Conservation (phyloP, 2,113 vertebrate species). For the Xiphophorus couchianus region DNA sequence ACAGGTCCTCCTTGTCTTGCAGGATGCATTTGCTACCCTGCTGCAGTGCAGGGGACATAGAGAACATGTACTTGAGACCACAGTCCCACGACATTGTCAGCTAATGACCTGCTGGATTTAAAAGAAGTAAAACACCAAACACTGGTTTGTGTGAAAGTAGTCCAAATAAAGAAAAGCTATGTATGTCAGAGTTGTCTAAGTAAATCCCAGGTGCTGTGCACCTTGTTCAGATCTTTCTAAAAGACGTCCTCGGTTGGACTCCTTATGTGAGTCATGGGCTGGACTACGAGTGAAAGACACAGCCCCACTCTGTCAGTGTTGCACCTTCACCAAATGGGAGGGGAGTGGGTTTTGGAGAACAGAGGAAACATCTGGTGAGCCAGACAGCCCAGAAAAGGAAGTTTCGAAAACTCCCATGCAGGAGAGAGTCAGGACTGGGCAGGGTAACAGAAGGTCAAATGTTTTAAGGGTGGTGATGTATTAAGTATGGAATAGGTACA, state of each 20-base stretch:
- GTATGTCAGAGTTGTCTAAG: slow-evolving; percentile 30
- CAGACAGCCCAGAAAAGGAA: slow-evolving; percentile 86
- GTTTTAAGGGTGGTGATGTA: slow-evolving; percentile 39
- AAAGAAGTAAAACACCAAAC: slow-evolving; percentile 18
- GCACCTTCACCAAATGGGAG: slow-evolving; percentile 45
- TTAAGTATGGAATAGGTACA: slow-evolving; percentile 18
- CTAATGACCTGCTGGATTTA: slow-evolving; percentile 14
- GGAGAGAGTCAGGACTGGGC: slow-evolving; percentile 74
- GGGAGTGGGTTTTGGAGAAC: slow-evolving; percentile 53
- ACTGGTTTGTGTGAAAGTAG: not conserved
- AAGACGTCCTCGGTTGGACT: slow-evolving; percentile 18
- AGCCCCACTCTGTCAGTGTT: slow-evolving; percentile 26
- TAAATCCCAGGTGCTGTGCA: slow-evolving; percentile 6
- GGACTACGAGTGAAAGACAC: slow-evolving; percentile 44
- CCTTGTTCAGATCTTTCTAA: slow-evolving; percentile 5
- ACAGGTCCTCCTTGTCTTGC: slow-evolving; percentile 88
- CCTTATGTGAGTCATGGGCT: slow-evolving; percentile 23
- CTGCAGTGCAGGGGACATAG: slow-evolving; percentile 89
- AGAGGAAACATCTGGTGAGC: slow-evolving; percentile 87
- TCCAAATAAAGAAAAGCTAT: slow-evolving; percentile 15
- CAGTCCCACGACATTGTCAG: slow-evolving; percentile 94
- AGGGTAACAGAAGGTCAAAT: slow-evolving; percentile 57
- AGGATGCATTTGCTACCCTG: slow-evolving; percentile 84
- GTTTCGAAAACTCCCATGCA: slow-evolving; percentile 88
- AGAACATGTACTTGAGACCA: slow-evolving; percentile 93